Conservation (phyloP, 2,797 vertebrate species). For the Cryptoprocta ferox region DNA sequence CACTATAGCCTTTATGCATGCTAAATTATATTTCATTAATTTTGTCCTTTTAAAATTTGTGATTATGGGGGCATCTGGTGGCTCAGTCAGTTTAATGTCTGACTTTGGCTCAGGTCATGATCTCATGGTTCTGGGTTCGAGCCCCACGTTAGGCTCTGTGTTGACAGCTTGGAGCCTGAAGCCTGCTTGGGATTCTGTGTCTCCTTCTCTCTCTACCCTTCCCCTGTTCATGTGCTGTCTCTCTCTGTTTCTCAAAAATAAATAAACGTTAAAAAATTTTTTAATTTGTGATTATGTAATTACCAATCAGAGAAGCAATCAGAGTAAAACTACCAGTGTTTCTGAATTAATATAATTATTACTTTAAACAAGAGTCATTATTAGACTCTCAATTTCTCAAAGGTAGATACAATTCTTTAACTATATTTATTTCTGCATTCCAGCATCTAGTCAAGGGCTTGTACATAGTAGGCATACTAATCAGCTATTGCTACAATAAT, state of each 20-base stretch:
- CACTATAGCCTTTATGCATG: background rate
- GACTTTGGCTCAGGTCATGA: no score
- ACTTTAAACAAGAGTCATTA: background rate
- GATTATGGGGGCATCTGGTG: background rate
- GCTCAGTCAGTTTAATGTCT: no score
- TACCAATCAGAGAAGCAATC: background rate
- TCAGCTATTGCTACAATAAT: background rate
- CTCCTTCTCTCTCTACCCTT: no score
- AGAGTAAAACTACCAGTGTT: conserved; percentile 13
- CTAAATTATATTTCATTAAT: conserved; percentile 29
- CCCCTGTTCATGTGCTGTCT: no score
- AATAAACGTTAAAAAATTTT: no score
- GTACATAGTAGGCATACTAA: background rate
- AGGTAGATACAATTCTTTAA: background rate
- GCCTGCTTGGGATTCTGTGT: no score
- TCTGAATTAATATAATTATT: conserved; percentile 43
- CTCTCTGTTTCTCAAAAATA: no score
- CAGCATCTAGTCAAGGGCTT: background rate
- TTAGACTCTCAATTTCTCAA: background rate
- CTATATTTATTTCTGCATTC: background rate
- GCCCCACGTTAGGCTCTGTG: no score
- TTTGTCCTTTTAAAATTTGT: conserved; percentile 20
- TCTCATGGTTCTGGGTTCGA: no score
- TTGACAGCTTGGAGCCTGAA: no score
- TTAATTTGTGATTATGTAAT: background rate